Percentiles rank a stretch among this genome's conserved stretches.
phyloP scores from a whole-genome alignment of 2,888 invertebrate species.

The Lochmaea crataegi region DNA sequence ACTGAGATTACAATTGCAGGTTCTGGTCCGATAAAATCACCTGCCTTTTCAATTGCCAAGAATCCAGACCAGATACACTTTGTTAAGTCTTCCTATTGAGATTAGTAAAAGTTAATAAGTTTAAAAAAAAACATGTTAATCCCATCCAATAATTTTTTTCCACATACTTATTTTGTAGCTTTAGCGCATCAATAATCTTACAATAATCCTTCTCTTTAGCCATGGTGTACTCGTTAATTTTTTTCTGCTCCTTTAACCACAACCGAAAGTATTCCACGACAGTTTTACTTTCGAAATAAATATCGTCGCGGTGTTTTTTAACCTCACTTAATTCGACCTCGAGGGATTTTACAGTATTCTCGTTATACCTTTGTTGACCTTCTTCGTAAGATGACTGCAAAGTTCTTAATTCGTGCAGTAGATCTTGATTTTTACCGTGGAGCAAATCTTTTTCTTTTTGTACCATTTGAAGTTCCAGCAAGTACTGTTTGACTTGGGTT shows the following conservation, averaged over 20 bases:
- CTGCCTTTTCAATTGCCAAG: too few relatives aligned
- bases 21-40: too few relatives aligned
- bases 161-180: slow-evolving; percentile 55
- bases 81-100: too few relatives aligned
- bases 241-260: slow-evolving; percentile 63
- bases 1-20: too few relatives aligned
- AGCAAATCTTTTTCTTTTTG: slow-evolving; percentile 56
- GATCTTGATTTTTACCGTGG: slow-evolving; percentile 54
- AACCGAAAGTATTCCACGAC: slow-evolving; percentile 59
- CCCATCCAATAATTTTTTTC: not conserved
- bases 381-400: slow-evolving; percentile 52
- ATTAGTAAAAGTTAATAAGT: not conserved
- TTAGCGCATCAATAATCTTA: slow-evolving; percentile 53
- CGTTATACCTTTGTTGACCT: slow-evolving; percentile 52
- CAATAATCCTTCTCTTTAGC: slow-evolving; percentile 53
- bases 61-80: too few relatives aligned
- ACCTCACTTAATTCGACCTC: slow-evolving; percentile 59
- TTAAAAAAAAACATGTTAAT: not conserved
- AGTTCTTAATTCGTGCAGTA: slow-evolving; percentile 55
- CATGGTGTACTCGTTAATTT: slow-evolving; percentile 56
- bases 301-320: slow-evolving; percentile 57
- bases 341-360: slow-evolving; percentile 55
- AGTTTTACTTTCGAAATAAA: slow-evolving; percentile 61
- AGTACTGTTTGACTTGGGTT: slow-evolving; percentile 57
- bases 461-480: slow-evolving; percentile 51